These are phyloP conservation scores for Rousettus madagascariensis DNA, from an alignment of 2,797 vertebrate species.

Conservation along the genomic window DNA sequence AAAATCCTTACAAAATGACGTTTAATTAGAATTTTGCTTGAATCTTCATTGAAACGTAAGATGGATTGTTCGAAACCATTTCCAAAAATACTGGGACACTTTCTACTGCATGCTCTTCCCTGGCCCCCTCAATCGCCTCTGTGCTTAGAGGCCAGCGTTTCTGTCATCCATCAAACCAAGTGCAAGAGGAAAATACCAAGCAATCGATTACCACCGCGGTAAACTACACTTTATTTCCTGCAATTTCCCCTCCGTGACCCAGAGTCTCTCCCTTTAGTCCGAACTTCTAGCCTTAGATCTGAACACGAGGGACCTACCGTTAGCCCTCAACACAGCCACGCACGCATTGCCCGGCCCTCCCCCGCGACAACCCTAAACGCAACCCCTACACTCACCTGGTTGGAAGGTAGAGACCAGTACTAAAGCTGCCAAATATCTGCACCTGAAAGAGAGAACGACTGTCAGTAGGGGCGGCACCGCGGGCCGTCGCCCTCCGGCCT, in stretches of 20 bases:
- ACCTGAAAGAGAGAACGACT: slow-evolving; percentile 85
- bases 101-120: not conserved
- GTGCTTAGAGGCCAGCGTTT: not conserved
- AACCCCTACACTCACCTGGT: slow-evolving; percentile 90
- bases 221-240: not conserved
- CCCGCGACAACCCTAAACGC: not conserved
- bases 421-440: slow-evolving; percentile 99
- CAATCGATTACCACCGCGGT: not conserved
- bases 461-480: not conserved
- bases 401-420: slow-evolving; percentile 97
- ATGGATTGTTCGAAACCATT: not conserved
- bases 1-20: not conserved
- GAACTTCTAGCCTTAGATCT: not conserved
- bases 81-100: not conserved
- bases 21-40: not conserved
- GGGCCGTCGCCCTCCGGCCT: rapidly evolving
- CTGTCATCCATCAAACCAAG: not conserved
- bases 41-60: not conserved
- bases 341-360: not conserved
- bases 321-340: not conserved
- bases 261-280: not conserved
- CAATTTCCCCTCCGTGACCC: not conserved
- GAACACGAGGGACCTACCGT: not conserved
- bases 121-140: not conserved
- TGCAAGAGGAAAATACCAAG: not conserved